Evolutionary conservation across 2,797 vertebrate genomes (phyloP), one percentile per base, ranked within the genome.

Genomic region (Melanogrammus aeglefinus): DNA sequence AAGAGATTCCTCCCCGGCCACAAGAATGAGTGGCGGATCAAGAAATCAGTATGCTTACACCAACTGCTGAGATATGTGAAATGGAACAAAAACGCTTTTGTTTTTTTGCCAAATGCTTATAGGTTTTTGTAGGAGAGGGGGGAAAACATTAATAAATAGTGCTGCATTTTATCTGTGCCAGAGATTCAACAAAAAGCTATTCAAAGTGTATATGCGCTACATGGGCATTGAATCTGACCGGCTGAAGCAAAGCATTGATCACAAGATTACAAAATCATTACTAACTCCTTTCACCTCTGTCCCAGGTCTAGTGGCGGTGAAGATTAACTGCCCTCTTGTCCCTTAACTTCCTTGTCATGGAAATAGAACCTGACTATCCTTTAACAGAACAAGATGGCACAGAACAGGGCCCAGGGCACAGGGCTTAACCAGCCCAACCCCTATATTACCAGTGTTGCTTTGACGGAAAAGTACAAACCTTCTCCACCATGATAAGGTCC

Each of bases 401-500:
- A 81, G 83, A 88, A 84, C 87, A 83, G 86, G 9, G 24, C 24
- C 1, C n/a, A 27, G 63, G 89, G 85, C 84, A 13, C 41, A 44
- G 12, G 81, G 75, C 78, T 75, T 33, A 81, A 2, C 41, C 41
- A 83, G 84, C 47, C 16, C 3, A 7, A 57, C 47, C 57, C 41
- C 41, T 69, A 69, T 69, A 69, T 69, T 24, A 69, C 63, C 24
- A 69, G 24, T 69, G 63, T 69, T 27, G 63, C 63, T 27, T 57
- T 51, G 21, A 14, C 77, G 85, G 18, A 21, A 69, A 69, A 69
- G 63, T 74, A 79, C 94, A 87, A 94, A 99, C 98, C 97, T 99
- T 99, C 83, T 99, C 98, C n/a, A 99, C 96, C 24, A 99, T 96
- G 88, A 99, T 96, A n/a, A 99, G 96, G 81, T 99, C 98, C 16